Evolutionary conservation across 2,113 vertebrate species (phyloP).

Genomic region (Salvelinus alpinus): DNA sequence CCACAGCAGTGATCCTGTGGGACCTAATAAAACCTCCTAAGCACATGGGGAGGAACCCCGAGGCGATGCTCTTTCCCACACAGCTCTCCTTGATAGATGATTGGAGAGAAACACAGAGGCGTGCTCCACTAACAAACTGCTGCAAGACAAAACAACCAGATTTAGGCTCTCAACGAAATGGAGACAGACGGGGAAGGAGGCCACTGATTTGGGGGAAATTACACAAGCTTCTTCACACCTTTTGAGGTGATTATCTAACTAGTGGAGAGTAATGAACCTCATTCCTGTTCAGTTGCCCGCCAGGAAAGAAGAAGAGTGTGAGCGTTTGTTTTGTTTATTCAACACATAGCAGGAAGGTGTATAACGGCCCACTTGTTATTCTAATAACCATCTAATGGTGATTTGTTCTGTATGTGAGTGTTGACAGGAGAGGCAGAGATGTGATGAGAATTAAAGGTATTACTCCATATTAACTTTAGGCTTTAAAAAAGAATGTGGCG

Average conservation of each 20-base stretch:
- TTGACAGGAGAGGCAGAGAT: constrained; percentile 33
- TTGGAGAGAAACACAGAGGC: constrained; percentile 64
- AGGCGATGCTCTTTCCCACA: constrained; percentile 65
- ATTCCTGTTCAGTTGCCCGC: constrained; percentile 46
- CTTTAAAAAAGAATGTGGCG: constrained; percentile 37
- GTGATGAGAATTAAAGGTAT: constrained; percentile 27
- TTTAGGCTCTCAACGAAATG: constrained; percentile 52
- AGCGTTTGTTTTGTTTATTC: not conserved
- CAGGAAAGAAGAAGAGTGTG: constrained; percentile 35
- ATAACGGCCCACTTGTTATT: not conserved
- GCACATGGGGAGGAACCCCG: constrained; percentile 62
- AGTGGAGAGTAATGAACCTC: constrained; percentile 48
- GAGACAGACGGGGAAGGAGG: constrained; percentile 10
- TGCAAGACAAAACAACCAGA: constrained; percentile 34
- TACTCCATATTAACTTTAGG: constrained; percentile 35
- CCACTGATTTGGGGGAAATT: constrained; percentile 57
- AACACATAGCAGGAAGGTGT: not conserved
- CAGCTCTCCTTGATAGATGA: constrained; percentile 71
- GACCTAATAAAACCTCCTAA: constrained; percentile 72
- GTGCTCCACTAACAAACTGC: constrained; percentile 66
- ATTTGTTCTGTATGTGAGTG: constrained; percentile 18
- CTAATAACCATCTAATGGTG: not conserved
- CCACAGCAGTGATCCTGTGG: constrained; percentile 61
- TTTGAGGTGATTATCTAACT: constrained; percentile 42
- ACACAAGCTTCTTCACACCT: constrained; percentile 46